Base-by-base conservation (phyloP, 2,888 invertebrate genomes). In the Microdon myrmicae region DNA sequence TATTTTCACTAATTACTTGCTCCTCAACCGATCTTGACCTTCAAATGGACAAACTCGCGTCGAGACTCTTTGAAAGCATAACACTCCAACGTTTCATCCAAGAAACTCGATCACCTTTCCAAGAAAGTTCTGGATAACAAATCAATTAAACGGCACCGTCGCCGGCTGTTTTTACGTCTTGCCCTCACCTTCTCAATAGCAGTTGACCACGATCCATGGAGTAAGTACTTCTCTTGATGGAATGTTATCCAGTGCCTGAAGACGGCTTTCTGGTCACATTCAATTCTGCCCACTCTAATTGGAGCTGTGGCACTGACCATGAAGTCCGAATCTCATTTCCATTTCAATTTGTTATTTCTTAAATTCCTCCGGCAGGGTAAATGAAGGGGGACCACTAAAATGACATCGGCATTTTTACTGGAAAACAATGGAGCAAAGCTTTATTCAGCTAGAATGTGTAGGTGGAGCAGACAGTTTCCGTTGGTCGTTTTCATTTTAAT, bases 101-200 rank as follows among this genome's bases (percentile, higher is more conserved):
- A n/a, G n/a, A n/a, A n/a, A n/a, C n/a, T n/a, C n/a, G n/a, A n/a
- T n/a, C n/a, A n/a, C n/a, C 28, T 31, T 37, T 16, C 13, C 16
- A 39, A 34, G 43, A 31, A 32, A 55, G 55, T 61, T 55, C 55
- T 44, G 23, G 38, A 44, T 55, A 48, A 39, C 38, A 55, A 61
- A 56, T 61, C 61, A 61, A 61, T 61, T 61, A 61, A 56, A 38
- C 39, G n/a, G 8, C 9, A 20, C 31, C 23, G 20, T 25, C 41
- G 55, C 28, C 26, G 28, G 38, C 44, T 34, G 28, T 38, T 43
- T 23, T 49, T 38, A 2, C 14, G n/a, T 35, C 9, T 37, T 19
- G 17, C 37, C n/a, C 8, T 17, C 26, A 10, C 13, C 13, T 23
- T n/a, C 10, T 44, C 19, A 14, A 7, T 8, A 34, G 20, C 31